Evolutionary conservation across 2,113 vertebrate species (phyloP), one percentile per base, ranked within the genome.

Genomic region (Zapus hudsonius): DNA sequence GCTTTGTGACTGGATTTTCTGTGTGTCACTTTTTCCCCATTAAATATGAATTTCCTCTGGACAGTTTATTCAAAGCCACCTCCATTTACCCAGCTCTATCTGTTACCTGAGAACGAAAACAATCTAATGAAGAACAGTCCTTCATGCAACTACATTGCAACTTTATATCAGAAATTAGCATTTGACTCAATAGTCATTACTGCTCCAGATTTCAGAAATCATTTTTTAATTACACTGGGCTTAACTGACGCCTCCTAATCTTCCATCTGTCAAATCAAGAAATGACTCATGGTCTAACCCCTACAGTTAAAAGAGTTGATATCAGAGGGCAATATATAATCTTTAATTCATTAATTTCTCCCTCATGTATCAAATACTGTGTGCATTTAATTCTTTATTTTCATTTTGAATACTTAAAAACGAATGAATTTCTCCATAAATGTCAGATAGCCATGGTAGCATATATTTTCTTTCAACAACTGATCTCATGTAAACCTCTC

Each of bases 1-100:
- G 98, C 97, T 95, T 98, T 96, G 63, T 97, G 97, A 97, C 96
- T 97, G 94, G 95, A 95, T 97, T 97, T 98, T 97, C 97, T 95
- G 95, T 98, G 96, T 97, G 96, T 98, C 97, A 96, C 90, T 97
- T 96, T 84, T 61, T 92, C 92, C 66, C 19, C n/a, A 93, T 94
- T 92, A 95, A 96, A 84, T 94, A 84, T 80, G 94, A 95, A 94
- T 89, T 33, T 40, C n/a, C 40, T 89, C 89, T 74, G 69, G 80
- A 93, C 52, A 47, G 94, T 97, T 94, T 97, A 90, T 81, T 96
- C 94, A 90, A 96, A 95, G 94, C 89, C 66, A 96, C 96, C 69
- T 95, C 81, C 90, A 91, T 95, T 85, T 96, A 96, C 96, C 64
- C 75, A 96, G 40, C 92, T 61, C 23, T 79, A 88, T 55, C 25